These are phyloP conservation scores for Gasteruption jaculator DNA, from an alignment of 2,888 invertebrate genomes.

Conservation along the genomic window DNA sequence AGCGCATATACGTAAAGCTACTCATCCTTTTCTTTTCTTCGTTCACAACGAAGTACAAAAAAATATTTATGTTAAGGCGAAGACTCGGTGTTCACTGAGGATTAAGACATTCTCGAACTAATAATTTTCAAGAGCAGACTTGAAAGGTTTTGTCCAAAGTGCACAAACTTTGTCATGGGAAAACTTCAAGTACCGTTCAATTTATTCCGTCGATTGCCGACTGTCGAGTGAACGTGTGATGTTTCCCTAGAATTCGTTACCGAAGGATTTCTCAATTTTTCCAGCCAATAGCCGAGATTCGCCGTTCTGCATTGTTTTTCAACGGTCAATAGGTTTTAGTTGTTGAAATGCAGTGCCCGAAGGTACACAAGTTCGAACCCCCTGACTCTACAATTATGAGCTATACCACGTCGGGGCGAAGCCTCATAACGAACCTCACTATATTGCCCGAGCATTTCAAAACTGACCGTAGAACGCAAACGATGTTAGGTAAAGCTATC, in stretches of 20 bases:
- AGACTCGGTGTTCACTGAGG: constrained; percentile 30
- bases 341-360: constrained; percentile 33
- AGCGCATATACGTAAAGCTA: too few species aligned
- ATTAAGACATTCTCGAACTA: constrained; percentile 49
- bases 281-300: too few species aligned
- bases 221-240: too few species aligned
- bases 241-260: too few species aligned
- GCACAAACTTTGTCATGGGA: too few species aligned
- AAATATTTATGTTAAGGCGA: constrained; percentile 36
- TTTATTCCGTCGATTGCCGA: too few species aligned
- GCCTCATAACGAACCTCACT: constrained; percentile 49
- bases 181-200: too few species aligned
- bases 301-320: too few species aligned
- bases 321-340: constrained; percentile 43
- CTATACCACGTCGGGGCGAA: constrained; percentile 46
- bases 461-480: constrained; percentile 28
- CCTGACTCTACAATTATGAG: constrained; percentile 49
- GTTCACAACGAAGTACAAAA: too few species aligned
- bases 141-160: constrained; percentile 45
- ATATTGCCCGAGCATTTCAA: constrained; percentile 43
- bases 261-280: too few species aligned
- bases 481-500: too few species aligned
- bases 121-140: constrained; percentile 42
- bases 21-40: too few species aligned
- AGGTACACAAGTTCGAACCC: constrained; percentile 38